phyloP scores from a whole-genome alignment of 2,113 vertebrate genomes.

The Antechinus flavipes region DNA sequence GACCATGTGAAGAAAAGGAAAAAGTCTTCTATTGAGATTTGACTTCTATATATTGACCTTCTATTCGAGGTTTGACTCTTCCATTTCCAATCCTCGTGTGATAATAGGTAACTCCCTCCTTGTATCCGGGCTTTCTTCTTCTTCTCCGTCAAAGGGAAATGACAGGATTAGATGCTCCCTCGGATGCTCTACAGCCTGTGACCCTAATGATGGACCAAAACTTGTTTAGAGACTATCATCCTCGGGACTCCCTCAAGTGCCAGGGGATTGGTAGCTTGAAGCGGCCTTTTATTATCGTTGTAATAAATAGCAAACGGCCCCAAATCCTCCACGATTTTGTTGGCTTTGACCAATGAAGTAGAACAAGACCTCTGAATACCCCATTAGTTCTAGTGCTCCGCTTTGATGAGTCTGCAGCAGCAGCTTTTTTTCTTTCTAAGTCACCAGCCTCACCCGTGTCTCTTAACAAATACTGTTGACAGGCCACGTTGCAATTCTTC shows the following conservation, averaged over 20 bases:
- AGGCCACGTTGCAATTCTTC: conserved; percentile 88
- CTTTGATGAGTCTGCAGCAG: conserved; percentile 87
- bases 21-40: neutral
- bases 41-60: neutral
- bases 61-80: neutral
- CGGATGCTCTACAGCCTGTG: neutral
- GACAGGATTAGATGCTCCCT: conserved; percentile 24
- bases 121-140: neutral
- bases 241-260: conserved; percentile 68
- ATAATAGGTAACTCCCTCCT: conserved; percentile 23
- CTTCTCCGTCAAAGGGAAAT: conserved; percentile 2
- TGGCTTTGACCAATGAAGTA: conserved; percentile 91
- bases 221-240: conserved; percentile 67
- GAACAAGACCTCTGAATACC: conserved; percentile 89
- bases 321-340: conserved; percentile 88
- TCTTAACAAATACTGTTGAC: conserved; percentile 90
- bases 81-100: neutral
- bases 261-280: conserved; percentile 84
- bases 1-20: neutral
- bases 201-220: conserved; percentile 47
- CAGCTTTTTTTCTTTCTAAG: conserved; percentile 87
- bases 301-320: conserved; percentile 87
- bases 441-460: conserved; percentile 85
- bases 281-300: conserved; percentile 84
- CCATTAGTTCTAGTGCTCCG: conserved; percentile 90